These are phyloP conservation scores for Heliangelus exortis DNA, from an alignment of 2,797 vertebrate species.

Conservation along the genomic window DNA sequence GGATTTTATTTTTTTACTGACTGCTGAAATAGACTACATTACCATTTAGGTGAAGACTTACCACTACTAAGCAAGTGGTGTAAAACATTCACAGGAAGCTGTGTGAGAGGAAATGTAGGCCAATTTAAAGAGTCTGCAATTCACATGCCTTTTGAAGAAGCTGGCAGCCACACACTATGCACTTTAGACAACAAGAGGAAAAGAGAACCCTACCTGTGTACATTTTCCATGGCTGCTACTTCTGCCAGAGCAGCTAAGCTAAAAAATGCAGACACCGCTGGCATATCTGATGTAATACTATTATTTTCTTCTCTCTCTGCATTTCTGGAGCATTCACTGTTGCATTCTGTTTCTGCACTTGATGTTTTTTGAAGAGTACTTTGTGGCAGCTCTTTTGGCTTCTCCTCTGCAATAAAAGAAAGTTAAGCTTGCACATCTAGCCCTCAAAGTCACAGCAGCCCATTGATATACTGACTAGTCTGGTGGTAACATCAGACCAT, in stretches of 20 bases:
- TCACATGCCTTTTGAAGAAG: background rate
- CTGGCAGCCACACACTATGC: background rate
- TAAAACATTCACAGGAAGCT: background rate
- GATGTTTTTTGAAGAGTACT: conserved; percentile 78
- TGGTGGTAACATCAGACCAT: background rate
- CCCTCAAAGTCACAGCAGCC: background rate
- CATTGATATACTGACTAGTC: background rate
- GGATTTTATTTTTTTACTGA: background rate
- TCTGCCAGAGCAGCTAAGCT: conserved; percentile 97
- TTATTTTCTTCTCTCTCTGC: conserved; percentile 76
- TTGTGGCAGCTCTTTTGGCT: conserved; percentile 87
- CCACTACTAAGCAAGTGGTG: background rate
- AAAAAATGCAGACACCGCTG: conserved; percentile 89
- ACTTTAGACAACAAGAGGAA: background rate
- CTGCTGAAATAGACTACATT: background rate
- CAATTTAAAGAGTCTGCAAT: background rate
- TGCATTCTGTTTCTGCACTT: conserved; percentile 86
- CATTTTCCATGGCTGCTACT: conserved; percentile 98
- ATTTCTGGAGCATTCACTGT: conserved; percentile 81
- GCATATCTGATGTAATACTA: conserved; percentile 81
- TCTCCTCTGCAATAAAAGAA: conserved; percentile 84
- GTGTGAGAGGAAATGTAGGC: background rate
- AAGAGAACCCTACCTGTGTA: conserved; percentile 86
- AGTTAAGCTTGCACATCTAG: background rate
- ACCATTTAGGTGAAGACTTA: background rate